Percentiles rank a stretch among this genome's conserved stretches.
phyloP scores from a whole-genome alignment of 2,797 vertebrate genomes.

The Gouania willdenowi region DNA sequence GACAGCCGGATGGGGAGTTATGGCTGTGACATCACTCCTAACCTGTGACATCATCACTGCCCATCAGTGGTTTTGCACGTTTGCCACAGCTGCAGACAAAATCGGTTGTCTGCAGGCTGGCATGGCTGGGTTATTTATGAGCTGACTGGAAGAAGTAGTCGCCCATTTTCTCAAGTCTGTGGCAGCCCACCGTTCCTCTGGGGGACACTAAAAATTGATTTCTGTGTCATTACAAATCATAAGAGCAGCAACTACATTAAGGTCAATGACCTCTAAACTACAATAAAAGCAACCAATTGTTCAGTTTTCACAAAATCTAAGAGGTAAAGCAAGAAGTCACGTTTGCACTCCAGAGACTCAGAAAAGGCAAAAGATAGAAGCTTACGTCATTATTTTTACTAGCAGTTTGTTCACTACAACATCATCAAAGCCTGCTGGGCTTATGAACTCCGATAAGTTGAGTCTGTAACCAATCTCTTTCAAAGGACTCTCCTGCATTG shows the following conservation, averaged over 20 bases:
- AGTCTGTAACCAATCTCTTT: slow-evolving; percentile 71
- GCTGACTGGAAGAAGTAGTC: slow-evolving; percentile 55
- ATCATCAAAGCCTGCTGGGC: slow-evolving; percentile 56
- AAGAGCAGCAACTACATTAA: slow-evolving; percentile 41
- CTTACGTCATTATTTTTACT: slow-evolving; percentile 49
- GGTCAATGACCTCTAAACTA: slow-evolving; percentile 55
- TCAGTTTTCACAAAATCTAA: slow-evolving; percentile 27
- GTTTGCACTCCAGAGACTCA: slow-evolving; percentile 11
- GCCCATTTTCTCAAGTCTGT: slow-evolving; percentile 60
- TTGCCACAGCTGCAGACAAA: slow-evolving; percentile 66
- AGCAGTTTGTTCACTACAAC: slow-evolving; percentile 38
- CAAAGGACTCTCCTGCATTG: slow-evolving; percentile 68
- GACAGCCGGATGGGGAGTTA: slow-evolving; percentile 69
- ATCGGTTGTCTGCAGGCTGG: slow-evolving; percentile 63
- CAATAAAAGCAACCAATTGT: slow-evolving; percentile 27
- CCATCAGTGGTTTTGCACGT: slow-evolving; percentile 64
- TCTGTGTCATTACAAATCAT: slow-evolving; percentile 61
- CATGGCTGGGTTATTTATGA: slow-evolving; percentile 70
- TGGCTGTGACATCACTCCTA: slow-evolving; percentile 77
- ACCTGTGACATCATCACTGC: slow-evolving; percentile 73
- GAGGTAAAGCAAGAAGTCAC: slow-evolving; percentile 41
- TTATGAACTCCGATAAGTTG: slow-evolving; percentile 59
- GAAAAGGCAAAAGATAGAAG: slow-evolving; percentile 14
- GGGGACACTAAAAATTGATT: slow-evolving; percentile 76
- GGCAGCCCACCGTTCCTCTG: slow-evolving; percentile 50